These are phyloP conservation scores for Ateles fusciceps DNA, from an alignment of 2,797 vertebrate species.

Conservation along the genomic window DNA sequence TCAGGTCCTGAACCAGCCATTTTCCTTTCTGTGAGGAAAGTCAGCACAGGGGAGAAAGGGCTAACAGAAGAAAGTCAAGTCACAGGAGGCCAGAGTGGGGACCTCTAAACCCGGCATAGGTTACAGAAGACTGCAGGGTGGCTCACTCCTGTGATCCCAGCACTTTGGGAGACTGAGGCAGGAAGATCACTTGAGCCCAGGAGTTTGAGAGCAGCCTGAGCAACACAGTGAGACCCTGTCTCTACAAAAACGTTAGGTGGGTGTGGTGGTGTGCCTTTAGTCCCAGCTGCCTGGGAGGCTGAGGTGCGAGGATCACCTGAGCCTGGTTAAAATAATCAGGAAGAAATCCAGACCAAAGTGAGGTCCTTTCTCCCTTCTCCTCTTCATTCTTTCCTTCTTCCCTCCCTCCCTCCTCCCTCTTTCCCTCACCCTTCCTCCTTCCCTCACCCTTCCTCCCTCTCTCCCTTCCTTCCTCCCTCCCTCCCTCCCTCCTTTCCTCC, in stretches of 20 bases:
- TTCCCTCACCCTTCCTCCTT: neutral
- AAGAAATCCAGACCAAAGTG: rapidly evolving
- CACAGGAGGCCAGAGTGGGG: rapidly evolving
- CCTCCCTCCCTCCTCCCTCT: neutral
- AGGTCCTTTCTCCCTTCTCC: too few species aligned
- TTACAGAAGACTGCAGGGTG: neutral
- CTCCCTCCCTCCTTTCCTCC: neutral
- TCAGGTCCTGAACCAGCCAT: rapidly evolving
- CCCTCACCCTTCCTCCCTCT: neutral
- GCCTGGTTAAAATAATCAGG: neutral
- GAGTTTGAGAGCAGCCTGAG: neutral
- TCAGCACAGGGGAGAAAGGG: rapidly evolving
- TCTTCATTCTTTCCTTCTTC: neutral
- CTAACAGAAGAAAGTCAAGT: rapidly evolving
- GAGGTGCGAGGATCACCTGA: neutral
- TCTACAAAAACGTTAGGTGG: neutral
- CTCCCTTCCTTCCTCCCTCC: neutral
- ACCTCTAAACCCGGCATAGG: too few species aligned
- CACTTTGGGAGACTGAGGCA: neutral
- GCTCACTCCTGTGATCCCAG: neutral
- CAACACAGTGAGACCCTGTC: neutral
- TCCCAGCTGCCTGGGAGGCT: neutral
- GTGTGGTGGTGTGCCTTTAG: neutral
- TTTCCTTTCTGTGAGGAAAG: neutral
- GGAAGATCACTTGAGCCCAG: neutral